These are phyloP conservation scores for Synanthedon myopaeformis DNA, from an alignment of 2,888 invertebrate genomes.

Conservation along the genomic window DNA sequence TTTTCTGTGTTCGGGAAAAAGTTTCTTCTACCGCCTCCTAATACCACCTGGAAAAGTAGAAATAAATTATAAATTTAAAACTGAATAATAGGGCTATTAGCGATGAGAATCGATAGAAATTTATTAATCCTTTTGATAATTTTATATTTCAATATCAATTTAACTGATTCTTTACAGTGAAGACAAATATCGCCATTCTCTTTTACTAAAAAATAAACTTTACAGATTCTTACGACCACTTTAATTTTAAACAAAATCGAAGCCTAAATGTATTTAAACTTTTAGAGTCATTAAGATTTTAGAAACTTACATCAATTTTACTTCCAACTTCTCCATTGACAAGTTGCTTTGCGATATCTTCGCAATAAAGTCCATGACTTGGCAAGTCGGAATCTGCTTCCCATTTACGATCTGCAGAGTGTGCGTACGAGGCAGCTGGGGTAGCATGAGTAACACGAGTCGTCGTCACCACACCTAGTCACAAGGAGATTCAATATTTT, in stretches of 20 bases:
- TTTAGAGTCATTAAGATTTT: background rate
- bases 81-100: too few species aligned
- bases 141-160: too few species aligned
- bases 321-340: slow-evolving; percentile 75
- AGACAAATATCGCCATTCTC: too few species aligned
- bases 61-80: too few species aligned
- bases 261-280: background rate
- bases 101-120: too few species aligned
- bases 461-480: slow-evolving; percentile 77
- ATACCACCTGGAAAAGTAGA: slow-evolving; percentile 61
- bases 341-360: slow-evolving; percentile 81
- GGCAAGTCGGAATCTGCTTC: slow-evolving; percentile 75
- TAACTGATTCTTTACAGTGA: too few species aligned
- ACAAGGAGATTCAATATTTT: too few species aligned
- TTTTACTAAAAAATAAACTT: background rate
- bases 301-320: slow-evolving; percentile 72
- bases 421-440: slow-evolving; percentile 80
- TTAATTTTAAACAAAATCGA: background rate
- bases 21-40: slow-evolving; percentile 81
- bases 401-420: slow-evolving; percentile 79
- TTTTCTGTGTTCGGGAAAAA: slow-evolving; percentile 68
- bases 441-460: slow-evolving; percentile 85
- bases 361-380: slow-evolving; percentile 65
- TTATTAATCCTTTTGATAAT: too few species aligned
- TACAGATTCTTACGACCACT: background rate